Conservation (phyloP, 2,113 vertebrate genomes). For the Ginglymostoma cirratum region DNA sequence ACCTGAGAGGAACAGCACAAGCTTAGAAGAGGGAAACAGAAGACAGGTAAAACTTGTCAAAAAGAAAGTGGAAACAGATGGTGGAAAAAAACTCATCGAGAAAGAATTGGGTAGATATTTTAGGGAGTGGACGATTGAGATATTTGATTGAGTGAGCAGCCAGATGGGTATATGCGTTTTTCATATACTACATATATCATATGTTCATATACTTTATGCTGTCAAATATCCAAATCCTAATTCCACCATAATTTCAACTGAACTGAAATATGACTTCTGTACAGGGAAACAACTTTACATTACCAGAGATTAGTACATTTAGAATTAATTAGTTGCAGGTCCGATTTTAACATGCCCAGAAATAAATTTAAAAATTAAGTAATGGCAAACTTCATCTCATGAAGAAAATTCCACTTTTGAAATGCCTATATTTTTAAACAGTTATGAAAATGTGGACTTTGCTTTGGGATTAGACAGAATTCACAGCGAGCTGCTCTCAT, state of each 20-base stretch:
- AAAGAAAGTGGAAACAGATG: background rate
- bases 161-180: background rate
- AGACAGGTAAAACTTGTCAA: background rate
- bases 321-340: background rate
- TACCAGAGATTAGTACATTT: background rate
- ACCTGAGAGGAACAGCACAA: background rate
- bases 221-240: background rate
- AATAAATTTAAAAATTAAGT: background rate
- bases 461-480: background rate
- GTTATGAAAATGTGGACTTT: background rate
- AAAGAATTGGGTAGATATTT: background rate
- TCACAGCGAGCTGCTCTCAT: background rate
- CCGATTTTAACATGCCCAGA: background rate
- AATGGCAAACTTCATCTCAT: background rate
- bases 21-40: background rate
- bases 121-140: background rate
- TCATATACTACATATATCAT: background rate
- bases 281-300: background rate
- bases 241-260: background rate
- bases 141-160: background rate
- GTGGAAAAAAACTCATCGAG: background rate
- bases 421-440: background rate
- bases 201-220: background rate
- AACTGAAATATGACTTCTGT: background rate
- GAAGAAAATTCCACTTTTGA: background rate